Conservation (phyloP, 2,888 invertebrate genomes). For the Hemaris fuciformis region DNA sequence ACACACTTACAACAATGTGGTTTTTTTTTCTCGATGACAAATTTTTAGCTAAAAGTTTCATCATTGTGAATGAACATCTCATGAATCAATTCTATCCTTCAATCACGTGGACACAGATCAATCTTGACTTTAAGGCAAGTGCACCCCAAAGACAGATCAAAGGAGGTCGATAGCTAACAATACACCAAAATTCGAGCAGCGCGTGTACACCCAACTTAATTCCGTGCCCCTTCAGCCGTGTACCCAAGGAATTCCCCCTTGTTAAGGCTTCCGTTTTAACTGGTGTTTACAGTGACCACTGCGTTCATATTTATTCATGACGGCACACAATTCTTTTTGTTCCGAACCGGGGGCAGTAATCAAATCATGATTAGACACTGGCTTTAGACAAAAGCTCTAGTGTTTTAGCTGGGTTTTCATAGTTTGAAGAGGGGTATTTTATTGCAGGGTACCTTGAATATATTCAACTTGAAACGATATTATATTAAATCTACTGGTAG, state of each 20-base stretch:
- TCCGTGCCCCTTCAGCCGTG: conserved; percentile 17
- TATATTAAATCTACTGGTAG: too few species aligned
- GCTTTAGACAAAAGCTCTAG: conserved; percentile 17
- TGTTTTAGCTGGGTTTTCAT: not conserved
- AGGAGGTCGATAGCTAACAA: not conserved
- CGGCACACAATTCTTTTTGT: conserved; percentile 20
- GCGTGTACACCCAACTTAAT: conserved; percentile 10
- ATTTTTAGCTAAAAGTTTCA: too few species aligned
- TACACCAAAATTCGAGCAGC: conserved; percentile 16
- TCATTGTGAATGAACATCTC: not conserved
- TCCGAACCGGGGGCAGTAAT: conserved; percentile 21
- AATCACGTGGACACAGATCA: too few species aligned
- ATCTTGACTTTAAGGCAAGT: not conserved
- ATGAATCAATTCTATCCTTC: too few species aligned
- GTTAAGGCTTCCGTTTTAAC: conserved; percentile 35
- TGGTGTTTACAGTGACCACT: conserved; percentile 34
- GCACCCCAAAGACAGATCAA: not conserved
- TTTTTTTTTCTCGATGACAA: too few species aligned
- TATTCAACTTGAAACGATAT: too few species aligned
- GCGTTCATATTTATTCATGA: conserved; percentile 47
- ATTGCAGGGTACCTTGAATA: too few species aligned
- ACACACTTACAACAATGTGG: too few species aligned
- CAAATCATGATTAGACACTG: conserved; percentile 28
- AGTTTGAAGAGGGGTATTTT: not conserved
- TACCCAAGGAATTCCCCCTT: conserved; percentile 40